These are phyloP conservation scores for Synaphobranchus kaupii DNA, from an alignment of 2,797 vertebrate genomes.

Conservation along the genomic window DNA sequence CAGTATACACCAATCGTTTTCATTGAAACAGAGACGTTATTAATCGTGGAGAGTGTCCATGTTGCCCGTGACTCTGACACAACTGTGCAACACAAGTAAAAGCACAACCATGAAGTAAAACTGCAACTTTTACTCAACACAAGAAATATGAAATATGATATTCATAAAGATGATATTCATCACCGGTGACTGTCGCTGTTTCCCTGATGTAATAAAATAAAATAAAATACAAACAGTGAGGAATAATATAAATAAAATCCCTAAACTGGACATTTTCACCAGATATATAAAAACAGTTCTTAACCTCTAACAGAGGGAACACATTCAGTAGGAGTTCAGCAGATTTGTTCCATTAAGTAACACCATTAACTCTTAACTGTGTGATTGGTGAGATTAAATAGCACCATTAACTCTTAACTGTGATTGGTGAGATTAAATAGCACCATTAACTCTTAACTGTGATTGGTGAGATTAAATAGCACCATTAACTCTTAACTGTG, in stretches of 20 bases:
- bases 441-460: too few species aligned
- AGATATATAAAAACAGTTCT: conserved; percentile 1
- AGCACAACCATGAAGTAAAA: conserved; percentile 20
- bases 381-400: neutral
- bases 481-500: neutral
- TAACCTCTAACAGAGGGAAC: neutral
- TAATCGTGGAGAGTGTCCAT: neutral
- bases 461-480: neutral
- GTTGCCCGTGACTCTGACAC: neutral
- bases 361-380: neutral
- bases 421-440: neutral
- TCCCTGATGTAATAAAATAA: neutral
- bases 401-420: neutral
- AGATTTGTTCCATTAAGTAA: neutral
- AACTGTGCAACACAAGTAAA: conserved; percentile 20
- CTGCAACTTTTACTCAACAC: conserved; percentile 15
- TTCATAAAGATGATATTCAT: neutral
- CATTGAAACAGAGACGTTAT: neutral
- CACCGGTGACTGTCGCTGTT: neutral
- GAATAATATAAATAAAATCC: conserved; percentile 5
- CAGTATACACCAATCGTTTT: neutral
- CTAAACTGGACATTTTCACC: conserved; percentile 24
- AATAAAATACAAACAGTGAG: conserved; percentile 11
- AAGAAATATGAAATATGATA: conserved; percentile 9
- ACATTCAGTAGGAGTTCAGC: neutral